phyloP scores from a whole-genome alignment of 2,113 vertebrate genomes.

The Eulemur macaco region DNA sequence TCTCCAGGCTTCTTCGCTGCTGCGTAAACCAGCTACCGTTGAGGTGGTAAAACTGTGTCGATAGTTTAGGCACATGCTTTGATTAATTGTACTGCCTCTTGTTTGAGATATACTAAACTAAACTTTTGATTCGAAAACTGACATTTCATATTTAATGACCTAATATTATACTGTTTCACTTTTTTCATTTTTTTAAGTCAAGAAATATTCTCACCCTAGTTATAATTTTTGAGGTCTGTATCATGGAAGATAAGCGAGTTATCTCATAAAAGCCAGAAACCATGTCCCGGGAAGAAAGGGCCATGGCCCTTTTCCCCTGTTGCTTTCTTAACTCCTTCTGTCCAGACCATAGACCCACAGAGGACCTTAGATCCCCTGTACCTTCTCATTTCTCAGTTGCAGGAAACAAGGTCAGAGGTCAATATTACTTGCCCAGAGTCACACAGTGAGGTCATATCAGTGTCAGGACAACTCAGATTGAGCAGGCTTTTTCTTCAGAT shows the following conservation, averaged over 20 bases:
- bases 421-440: background rate
- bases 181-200: background rate
- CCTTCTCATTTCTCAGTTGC: background rate
- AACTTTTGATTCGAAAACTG: no score
- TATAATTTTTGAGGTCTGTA: background rate
- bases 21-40: no score
- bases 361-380: background rate
- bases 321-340: background rate
- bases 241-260: background rate
- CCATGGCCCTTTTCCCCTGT: rapidly evolving
- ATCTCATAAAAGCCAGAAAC: background rate
- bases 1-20: no score
- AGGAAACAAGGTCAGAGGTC: background rate
- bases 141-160: no score
- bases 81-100: no score
- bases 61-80: no score
- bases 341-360: background rate
- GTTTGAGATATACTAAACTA: no score
- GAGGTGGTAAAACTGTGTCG: no score
- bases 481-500: rapidly evolving
- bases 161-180: no score
- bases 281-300: background rate
- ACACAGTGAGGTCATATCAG: rapidly evolving
- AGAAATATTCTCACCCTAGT: rapidly evolving
- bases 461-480: background rate